Evolutionary conservation across 2,113 vertebrate genomes (phyloP), one percentile per base, ranked within the genome.

Genomic region (Hippoglossus stenolepis): DNA sequence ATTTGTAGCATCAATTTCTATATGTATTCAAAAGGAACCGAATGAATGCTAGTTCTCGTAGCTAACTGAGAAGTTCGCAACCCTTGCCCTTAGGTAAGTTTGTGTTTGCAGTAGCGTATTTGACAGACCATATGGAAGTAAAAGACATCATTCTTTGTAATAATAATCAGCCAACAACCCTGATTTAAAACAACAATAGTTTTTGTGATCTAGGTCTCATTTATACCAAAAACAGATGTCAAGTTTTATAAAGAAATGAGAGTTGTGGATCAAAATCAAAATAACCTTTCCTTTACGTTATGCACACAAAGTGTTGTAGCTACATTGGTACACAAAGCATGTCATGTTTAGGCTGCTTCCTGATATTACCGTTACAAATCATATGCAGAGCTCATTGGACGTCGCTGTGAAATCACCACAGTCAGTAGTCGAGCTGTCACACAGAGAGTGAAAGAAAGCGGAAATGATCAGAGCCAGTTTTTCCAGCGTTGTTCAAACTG

Each of bases 401-500:
- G 84, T 31, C 6, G 31, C 31, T 70, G 81, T 80, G 84, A 75
- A 72, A 58, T 80, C 13, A 7, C 51, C 20, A 61, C 67, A 43
- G 63, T 79, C 70, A 56, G 83, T 64, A 20, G 63, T 61, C 67
- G 80, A 80, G 23, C 45, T 89, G 86, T 90, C 83, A 86, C 57
- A 49, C 56, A 72, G 38, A 75, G 43, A 54, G 80, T 38, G 77
- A 28, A 83, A 68, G 64, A 86, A 87, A 90, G 89, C 88, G 91
- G 90, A 93, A 91, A 79, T 84, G 56, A 79, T 85, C 66, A 11
- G 43, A 77, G 69, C 3, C 72, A 63, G 38, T 65, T n/a, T 56
- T 58, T 40, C 67, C 51, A 70, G 38, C 60, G 17, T 73, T 26
- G 49, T 69, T 74, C 62, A 51, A 23, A 24, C 58, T 24, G 45